Conservation (phyloP, 2,113 vertebrate genomes). For the Nycticryphes semicollaris region DNA sequence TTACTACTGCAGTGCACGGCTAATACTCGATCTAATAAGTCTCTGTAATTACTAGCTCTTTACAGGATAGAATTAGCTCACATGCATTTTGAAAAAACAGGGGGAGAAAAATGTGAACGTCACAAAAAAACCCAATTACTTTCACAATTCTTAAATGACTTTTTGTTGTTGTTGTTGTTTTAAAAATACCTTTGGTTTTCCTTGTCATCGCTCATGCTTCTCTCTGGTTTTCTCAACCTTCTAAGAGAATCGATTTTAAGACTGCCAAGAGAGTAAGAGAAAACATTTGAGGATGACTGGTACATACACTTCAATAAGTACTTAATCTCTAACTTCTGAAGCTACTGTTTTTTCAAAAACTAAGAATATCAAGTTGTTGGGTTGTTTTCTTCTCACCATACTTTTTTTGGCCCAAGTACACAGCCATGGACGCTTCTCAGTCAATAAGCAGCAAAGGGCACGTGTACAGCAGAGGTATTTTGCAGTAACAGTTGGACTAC, state of each 20-base stretch:
- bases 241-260: slow-evolving; percentile 64
- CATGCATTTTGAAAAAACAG: neutral
- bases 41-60: neutral
- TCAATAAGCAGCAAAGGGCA: neutral
- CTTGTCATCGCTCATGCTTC: slow-evolving; percentile 74
- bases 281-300: neutral
- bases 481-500: neutral
- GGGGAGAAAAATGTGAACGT: neutral
- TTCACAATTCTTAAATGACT: neutral
- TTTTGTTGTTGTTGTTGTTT: neutral
- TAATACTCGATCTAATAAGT: neutral
- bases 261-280: slow-evolving; percentile 56
- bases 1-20: neutral
- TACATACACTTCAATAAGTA: neutral
- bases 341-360: neutral
- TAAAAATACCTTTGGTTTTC: slow-evolving; percentile 72
- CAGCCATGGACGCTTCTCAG: neutral
- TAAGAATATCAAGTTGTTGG: neutral
- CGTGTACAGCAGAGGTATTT: neutral
- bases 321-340: neutral
- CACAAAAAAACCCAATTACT: neutral
- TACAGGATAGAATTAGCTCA: neutral
- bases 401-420: neutral
- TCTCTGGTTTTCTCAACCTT: slow-evolving; percentile 67
- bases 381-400: neutral